Conservation (phyloP, 92 coral and sea anemone genomes). For the Muricea muricata region DNA sequence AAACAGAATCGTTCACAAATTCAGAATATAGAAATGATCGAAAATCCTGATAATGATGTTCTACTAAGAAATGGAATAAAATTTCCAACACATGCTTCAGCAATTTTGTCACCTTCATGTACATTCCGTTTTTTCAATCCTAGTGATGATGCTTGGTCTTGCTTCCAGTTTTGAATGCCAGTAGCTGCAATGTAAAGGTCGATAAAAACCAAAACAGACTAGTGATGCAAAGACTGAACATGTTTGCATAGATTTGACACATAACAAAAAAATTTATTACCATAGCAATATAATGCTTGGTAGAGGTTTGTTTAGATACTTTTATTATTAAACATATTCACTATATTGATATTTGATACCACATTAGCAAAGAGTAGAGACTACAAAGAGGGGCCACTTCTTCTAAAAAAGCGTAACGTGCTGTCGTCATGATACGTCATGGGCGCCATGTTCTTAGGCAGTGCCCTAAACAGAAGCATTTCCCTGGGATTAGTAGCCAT, state of each 20-base stretch:
- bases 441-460: too few species aligned
- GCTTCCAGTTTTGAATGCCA: neutral
- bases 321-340: too few species aligned
- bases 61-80: neutral
- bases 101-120: conserved; percentile 1
- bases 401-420: too few species aligned
- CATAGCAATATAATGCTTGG: too few species aligned
- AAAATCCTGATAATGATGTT: neutral
- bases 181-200: neutral
- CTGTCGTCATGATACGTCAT: too few species aligned
- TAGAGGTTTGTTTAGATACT: too few species aligned
- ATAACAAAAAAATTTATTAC: too few species aligned
- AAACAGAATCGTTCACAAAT: conserved; percentile 42
- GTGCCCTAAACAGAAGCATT: too few species aligned
- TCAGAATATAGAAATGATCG: conserved; percentile 27
- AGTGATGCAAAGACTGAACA: neutral
- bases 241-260: conserved; percentile 2
- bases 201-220: neutral
- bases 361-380: too few species aligned
- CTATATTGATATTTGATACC: too few species aligned
- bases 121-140: neutral
- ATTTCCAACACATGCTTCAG: neutral
- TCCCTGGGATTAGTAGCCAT: too few species aligned
- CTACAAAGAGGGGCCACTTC: too few species aligned
- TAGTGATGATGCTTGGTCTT: neutral